Percentiles rank a stretch among this genome's conserved stretches.
These are phyloP conservation scores for Homarus americanus DNA, from an alignment of 1,140 invertebrate genomes.

Conservation along the genomic window DNA sequence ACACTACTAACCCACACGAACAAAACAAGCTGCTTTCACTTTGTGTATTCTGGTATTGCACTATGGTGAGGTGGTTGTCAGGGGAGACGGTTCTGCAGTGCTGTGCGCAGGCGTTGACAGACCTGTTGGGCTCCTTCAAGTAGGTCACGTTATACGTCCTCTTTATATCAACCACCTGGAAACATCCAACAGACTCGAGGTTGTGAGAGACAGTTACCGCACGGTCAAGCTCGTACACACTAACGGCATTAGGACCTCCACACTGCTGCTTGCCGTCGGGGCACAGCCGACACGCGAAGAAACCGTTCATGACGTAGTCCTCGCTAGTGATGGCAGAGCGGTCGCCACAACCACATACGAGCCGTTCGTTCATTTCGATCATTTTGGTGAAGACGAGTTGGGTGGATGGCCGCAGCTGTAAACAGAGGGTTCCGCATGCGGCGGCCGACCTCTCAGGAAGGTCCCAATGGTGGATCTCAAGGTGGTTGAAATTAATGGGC, in stretches of 20 bases:
- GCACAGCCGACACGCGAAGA: neutral
- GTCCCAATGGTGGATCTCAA: slow-evolving; percentile 33
- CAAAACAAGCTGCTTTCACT: too few relatives aligned
- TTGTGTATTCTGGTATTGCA: too few relatives aligned
- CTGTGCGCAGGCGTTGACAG: too few relatives aligned
- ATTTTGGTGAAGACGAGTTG: slow-evolving; percentile 21
- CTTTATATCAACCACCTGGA: too few relatives aligned
- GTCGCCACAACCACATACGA: slow-evolving; percentile 48
- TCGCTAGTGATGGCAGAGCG: neutral
- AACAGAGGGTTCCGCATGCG: neutral
- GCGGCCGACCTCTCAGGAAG: neutral
- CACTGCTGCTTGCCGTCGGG: slow-evolving; percentile 24
- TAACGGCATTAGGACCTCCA: neutral
- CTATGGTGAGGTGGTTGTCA: too few relatives aligned
- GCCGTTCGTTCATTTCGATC: slow-evolving; percentile 34
- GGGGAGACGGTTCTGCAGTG: too few relatives aligned
- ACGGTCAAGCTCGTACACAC: neutral
- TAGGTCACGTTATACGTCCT: too few relatives aligned
- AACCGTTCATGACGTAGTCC: neutral
- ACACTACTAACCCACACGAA: too few relatives aligned
- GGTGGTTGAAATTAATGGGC: neutral
- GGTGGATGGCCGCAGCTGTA: neutral
- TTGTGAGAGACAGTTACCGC: neutral
- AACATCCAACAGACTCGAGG: too few relatives aligned
- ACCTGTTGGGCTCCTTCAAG: too few relatives aligned